Evolutionary conservation across 53 echinoderm and acorn worm species (phyloP).

Genomic region (Glandiceps talaboti): DNA sequence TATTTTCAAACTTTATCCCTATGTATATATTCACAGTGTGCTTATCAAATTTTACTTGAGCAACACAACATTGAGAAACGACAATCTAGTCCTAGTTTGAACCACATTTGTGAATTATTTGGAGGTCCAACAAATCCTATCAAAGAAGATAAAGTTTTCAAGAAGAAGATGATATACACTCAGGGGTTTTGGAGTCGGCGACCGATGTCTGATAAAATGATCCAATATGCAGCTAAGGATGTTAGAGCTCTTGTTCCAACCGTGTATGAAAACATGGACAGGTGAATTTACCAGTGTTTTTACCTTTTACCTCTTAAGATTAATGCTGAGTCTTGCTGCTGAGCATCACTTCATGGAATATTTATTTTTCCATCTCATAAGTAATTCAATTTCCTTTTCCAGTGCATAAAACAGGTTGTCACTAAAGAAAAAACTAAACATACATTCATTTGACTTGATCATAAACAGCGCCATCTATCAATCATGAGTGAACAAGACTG

Average conservation of each 20-base stretch:
- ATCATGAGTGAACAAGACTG: no score
- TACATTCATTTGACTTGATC: no score
- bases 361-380: no score
- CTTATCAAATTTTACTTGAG: constrained; percentile 24
- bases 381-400: no score
- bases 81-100: constrained; percentile 13
- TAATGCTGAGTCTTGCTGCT: no score
- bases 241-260: constrained; percentile 47
- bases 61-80: constrained; percentile 4
- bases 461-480: no score
- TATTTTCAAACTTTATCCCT: no score
- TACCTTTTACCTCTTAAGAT: no score
- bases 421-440: no score
- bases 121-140: constrained; percentile 2
- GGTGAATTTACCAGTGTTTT: no score
- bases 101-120: constrained; percentile 25
- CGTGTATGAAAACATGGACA: constrained; percentile 41
- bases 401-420: no score
- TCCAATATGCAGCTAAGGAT: constrained; percentile 61
- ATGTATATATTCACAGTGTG: constrained; percentile 24
- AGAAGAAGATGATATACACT: constrained; percentile 8
- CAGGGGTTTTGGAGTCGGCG: constrained; percentile 57
- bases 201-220: constrained; percentile 50
- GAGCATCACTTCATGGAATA: no score
- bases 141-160: constrained; percentile 21